Conservation (phyloP, 2,797 vertebrate genomes). For the Anabas testudineus region DNA sequence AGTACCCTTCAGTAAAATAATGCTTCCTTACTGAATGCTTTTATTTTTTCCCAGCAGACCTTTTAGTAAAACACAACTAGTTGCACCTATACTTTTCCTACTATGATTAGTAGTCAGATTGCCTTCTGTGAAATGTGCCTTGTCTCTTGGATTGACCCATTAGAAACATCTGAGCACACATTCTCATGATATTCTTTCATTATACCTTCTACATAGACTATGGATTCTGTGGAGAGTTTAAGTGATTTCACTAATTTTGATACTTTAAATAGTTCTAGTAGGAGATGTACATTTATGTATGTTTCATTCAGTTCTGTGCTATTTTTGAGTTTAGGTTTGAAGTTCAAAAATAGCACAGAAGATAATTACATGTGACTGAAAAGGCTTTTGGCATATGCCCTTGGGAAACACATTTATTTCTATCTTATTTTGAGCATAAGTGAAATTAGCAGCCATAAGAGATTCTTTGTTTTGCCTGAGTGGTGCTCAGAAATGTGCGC, state of each 20-base stretch:
- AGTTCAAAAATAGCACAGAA: constrained; percentile 1
- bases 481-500: neutral
- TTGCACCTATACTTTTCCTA: neutral
- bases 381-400: constrained; percentile 41
- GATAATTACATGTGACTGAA: constrained; percentile 57
- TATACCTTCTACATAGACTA: neutral
- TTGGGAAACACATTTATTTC: constrained; percentile 48
- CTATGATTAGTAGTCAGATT: neutral
- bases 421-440: constrained; percentile 62
- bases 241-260: neutral
- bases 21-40: neutral
- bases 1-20: neutral
- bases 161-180: neutral
- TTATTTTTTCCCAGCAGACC: neutral
- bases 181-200: neutral
- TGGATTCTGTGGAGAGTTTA: neutral
- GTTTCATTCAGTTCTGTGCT: constrained; percentile 29
- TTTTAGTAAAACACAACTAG: neutral
- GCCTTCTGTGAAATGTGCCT: neutral
- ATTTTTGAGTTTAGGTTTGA: too few relatives aligned
- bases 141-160: neutral
- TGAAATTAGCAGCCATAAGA: constrained; percentile 44
- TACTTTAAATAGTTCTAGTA: neutral
- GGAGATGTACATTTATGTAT: constrained; percentile 27
- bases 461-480: constrained; percentile 47